Evolutionary conservation across 2,797 vertebrate genomes (phyloP).

Genomic region (Arrhamphus sclerolepis): DNA sequence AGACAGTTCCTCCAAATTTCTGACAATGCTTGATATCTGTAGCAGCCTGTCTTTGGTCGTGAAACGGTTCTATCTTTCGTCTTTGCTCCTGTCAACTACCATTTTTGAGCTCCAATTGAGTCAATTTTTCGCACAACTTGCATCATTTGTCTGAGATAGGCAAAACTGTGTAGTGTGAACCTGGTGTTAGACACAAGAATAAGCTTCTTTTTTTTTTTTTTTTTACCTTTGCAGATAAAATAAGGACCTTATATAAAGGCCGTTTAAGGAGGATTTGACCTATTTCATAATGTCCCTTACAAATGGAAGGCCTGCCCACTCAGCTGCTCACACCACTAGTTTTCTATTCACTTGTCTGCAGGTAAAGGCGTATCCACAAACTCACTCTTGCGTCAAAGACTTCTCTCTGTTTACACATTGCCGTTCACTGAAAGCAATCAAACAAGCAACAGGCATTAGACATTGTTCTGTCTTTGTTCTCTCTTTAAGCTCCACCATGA

Average conservation of each 20-base stretch:
- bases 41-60: too few relatives aligned
- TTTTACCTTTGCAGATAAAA: not conserved
- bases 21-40: too few relatives aligned
- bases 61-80: too few relatives aligned
- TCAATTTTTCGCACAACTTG: too few relatives aligned
- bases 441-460: conserved; percentile 8
- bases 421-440: conserved; percentile 2
- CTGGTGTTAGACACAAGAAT: not conserved
- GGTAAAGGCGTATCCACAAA: conserved; percentile 6
- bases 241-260: not conserved
- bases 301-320: not conserved
- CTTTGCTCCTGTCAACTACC: too few relatives aligned
- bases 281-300: conserved; percentile 1
- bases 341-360: conserved; percentile 15
- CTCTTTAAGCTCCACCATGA: conserved; percentile 13
- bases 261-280: not conserved
- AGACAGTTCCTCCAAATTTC: too few relatives aligned
- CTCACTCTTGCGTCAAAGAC: conserved; percentile 8
- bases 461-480: conserved; percentile 26
- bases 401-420: conserved; percentile 25
- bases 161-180: too few relatives aligned
- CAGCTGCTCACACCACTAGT: conserved; percentile 18
- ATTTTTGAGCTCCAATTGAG: too few relatives aligned
- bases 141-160: too few relatives aligned
- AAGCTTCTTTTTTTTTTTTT: not conserved